Evolutionary conservation across 2,113 vertebrate genomes (phyloP).

Genomic region (Choloepus hoffmanni): DNA sequence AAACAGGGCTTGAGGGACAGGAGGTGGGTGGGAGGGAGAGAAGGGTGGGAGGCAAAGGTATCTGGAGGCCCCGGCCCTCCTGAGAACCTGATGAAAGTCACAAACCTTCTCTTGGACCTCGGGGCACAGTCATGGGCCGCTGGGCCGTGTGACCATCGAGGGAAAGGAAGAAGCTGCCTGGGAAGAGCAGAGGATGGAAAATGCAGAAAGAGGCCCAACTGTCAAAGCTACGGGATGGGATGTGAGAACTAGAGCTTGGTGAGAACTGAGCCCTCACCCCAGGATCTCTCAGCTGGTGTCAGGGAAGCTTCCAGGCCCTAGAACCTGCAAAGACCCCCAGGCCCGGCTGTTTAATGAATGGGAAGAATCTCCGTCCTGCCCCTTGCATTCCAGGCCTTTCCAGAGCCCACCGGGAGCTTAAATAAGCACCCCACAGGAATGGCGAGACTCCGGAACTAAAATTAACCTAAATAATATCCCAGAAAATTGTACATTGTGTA

Average conservation of each 20-base stretch:
- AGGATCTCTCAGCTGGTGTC: not conserved
- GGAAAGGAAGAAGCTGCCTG: not conserved
- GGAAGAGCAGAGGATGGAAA: not conserved
- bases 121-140: not conserved
- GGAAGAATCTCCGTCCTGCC: not conserved
- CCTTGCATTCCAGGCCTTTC: conserved; percentile 41
- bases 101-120: not conserved
- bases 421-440: conserved; percentile 37
- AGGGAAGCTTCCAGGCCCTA: not conserved
- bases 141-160: not conserved
- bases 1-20: not conserved
- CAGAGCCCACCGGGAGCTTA: conserved; percentile 68
- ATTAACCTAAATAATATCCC: conserved; percentile 79
- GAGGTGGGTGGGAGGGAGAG: not conserved
- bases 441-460: conserved; percentile 63
- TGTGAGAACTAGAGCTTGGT: not conserved
- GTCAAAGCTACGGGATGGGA: not conserved
- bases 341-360: not conserved
- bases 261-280: not conserved
- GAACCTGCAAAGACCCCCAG: not conserved
- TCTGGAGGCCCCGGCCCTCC: not conserved
- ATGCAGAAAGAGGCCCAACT: not conserved
- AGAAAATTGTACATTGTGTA: conserved; percentile 73
- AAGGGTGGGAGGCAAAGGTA: not conserved
- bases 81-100: not conserved